A percentile compares a stretch with the other conserved stretches of the same genome.
These are phyloP conservation scores for Stichopus chloronotus DNA, from an alignment of 35 echinoderm and acorn worm genomes.

Conservation along the genomic window DNA sequence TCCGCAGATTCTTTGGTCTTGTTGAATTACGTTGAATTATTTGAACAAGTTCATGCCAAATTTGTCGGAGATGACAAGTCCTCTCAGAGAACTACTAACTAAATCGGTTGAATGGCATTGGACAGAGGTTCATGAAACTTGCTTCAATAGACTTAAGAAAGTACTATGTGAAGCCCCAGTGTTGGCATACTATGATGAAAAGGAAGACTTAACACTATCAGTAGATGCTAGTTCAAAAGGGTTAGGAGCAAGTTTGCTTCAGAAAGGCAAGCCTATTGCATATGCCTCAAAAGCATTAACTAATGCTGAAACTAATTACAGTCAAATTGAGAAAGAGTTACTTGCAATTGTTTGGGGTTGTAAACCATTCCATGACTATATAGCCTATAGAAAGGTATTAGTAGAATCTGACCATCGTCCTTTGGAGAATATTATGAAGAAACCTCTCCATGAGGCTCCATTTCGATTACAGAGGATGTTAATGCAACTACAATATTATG, in stretches of 20 bases:
- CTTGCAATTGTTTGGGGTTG: slow-evolving; percentile 62
- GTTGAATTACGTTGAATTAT: slow-evolving; percentile 1
- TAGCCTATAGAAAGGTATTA: slow-evolving; percentile 15
- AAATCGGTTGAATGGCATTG: slow-evolving; percentile 5
- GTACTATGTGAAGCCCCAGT: neutral
- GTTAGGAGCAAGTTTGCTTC: slow-evolving; percentile 11
- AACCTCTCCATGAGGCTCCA: slow-evolving; percentile 44
- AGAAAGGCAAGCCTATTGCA: slow-evolving; percentile 17
- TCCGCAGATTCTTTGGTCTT: neutral
- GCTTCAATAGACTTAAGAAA: neutral
- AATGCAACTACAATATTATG: slow-evolving; percentile 52
- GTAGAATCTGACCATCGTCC: slow-evolving; percentile 70
- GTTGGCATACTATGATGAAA: too few relatives aligned
- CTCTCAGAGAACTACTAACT: neutral
- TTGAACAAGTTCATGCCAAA: slow-evolving; percentile 3
- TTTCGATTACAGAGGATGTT: slow-evolving; percentile 58
- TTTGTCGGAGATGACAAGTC: too few relatives aligned
- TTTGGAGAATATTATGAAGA: slow-evolving; percentile 48
- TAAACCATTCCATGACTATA: slow-evolving; percentile 57
- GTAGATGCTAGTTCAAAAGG: too few relatives aligned
- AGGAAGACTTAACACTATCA: too few relatives aligned
- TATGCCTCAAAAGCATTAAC: slow-evolving; percentile 21
- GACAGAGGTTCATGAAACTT: too few relatives aligned
- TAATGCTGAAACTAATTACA: too few relatives aligned
- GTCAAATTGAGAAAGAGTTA: too few relatives aligned